These are phyloP conservation scores for Drosophila mayaguana DNA, from an alignment of 2,888 invertebrate genomes.

Conservation along the genomic window DNA sequence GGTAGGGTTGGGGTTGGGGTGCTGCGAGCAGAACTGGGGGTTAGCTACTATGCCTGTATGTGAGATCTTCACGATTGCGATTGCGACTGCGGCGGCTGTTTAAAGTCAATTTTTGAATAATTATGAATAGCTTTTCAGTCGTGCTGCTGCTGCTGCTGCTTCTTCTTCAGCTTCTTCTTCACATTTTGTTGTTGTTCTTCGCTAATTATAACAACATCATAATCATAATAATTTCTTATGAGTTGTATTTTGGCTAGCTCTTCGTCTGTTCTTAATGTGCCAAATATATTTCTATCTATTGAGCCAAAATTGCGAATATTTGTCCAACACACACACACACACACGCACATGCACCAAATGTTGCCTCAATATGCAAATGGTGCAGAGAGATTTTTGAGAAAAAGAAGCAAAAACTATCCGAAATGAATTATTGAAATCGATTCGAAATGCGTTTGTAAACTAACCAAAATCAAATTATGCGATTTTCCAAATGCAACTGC, in stretches of 20 bases:
- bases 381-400: conserved; percentile 27
- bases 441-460: conserved; percentile 31
- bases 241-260: conserved; percentile 51
- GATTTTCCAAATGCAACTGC: conserved; percentile 23
- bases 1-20: too few species aligned
- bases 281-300: conserved; percentile 72
- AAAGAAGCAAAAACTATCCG: conserved; percentile 5
- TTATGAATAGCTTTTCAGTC: conserved; percentile 77
- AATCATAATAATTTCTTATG: conserved; percentile 69
- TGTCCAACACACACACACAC: conserved; percentile 55
- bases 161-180: conserved; percentile 2
- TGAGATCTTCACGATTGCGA: conserved; percentile 17
- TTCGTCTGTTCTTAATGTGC: conserved; percentile 71
- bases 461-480: conserved; percentile 18
- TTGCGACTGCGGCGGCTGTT: conserved; percentile 57
- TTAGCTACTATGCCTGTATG: background rate
- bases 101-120: conserved; percentile 80
- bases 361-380: conserved; percentile 33
- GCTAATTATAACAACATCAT: conserved; percentile 79
- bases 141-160: conserved; percentile 3
- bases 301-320: conserved; percentile 60
- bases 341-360: conserved; percentile 12
- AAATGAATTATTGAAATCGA: conserved; percentile 45
- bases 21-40: background rate
- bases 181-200: conserved; percentile 53